phyloP scores from a whole-genome alignment of 2,888 invertebrate species.

The Lissonota sp. region DNA sequence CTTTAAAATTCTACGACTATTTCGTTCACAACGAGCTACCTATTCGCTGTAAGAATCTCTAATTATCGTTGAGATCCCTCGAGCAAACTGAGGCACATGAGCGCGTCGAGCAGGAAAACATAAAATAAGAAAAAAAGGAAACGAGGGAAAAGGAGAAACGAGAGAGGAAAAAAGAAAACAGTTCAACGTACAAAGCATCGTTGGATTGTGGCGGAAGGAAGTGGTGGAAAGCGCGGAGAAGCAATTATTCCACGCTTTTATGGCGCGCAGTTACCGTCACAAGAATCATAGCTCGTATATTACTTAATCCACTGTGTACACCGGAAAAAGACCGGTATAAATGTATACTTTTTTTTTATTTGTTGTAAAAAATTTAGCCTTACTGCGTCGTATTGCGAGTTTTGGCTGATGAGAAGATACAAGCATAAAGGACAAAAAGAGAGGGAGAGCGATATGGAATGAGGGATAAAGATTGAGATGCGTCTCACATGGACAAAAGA shows the following conservation, averaged over 20 bases:
- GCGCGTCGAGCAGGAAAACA: neutral
- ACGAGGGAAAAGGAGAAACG: conserved; percentile 14
- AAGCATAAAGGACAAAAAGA: conserved; percentile 32
- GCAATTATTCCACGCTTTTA: conserved; percentile 36
- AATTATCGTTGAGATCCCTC: conserved; percentile 60
- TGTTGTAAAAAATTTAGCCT: conserved; percentile 26
- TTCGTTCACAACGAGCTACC: neutral
- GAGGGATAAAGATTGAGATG: neutral
- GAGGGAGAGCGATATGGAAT: neutral
- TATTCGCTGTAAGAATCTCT: conserved; percentile 61
- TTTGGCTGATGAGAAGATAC: conserved; percentile 34
- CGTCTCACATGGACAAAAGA: conserved; percentile 58
- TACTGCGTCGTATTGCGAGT: conserved; percentile 48
- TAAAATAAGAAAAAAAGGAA: conserved; percentile 8
- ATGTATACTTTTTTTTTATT: conserved; percentile 3
- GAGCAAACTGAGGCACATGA: conserved; percentile 33
- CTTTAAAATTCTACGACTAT: conserved; percentile 9
- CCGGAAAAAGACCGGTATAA: neutral
- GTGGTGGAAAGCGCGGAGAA: conserved; percentile 29
- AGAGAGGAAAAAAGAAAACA: conserved; percentile 18
- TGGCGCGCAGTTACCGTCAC: conserved; percentile 15
- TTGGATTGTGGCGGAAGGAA: conserved; percentile 8
- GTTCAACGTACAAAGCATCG: conserved; percentile 2
- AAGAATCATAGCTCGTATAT: conserved; percentile 34
- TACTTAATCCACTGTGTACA: conserved; percentile 47